Conservation (phyloP, 2,888 invertebrate genomes). For the Schizotus pectinicornis region DNA sequence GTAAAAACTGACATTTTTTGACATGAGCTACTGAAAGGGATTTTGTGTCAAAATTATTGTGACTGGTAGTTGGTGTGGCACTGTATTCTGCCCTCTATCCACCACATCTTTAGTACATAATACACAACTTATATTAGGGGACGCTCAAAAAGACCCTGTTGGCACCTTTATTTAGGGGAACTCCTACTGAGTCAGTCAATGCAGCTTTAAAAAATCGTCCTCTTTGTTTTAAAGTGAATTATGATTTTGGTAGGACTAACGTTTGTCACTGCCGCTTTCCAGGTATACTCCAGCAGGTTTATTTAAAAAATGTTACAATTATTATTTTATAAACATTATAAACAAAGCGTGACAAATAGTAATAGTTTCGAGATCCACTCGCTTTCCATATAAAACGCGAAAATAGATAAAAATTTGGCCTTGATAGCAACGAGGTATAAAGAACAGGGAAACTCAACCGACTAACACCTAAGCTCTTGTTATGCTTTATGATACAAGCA, state of each 20-base stretch:
- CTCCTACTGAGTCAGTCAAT: too few species aligned
- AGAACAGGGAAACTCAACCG: slow-evolving; percentile 4
- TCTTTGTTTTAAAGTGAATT: too few species aligned
- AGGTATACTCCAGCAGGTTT: neutral
- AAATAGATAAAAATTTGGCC: slow-evolving; percentile 16
- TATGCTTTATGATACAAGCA: slow-evolving; percentile 17
- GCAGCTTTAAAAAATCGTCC: too few species aligned
- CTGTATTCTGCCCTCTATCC: neutral
- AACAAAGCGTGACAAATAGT: slow-evolving; percentile 16
- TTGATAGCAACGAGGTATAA: slow-evolving; percentile 16
- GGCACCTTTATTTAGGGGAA: too few species aligned
- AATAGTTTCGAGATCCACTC: slow-evolving; percentile 23
- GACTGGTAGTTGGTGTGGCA: neutral
- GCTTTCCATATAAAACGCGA: slow-evolving; percentile 15
- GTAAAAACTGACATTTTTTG: too few species aligned
- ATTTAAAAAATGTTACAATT: slow-evolving; percentile 22
- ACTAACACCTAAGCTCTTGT: slow-evolving; percentile 12
- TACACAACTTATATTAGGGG: too few species aligned
- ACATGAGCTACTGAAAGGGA: neutral
- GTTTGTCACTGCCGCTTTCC: neutral
- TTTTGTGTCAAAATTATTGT: neutral
- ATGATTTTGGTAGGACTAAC: too few species aligned
- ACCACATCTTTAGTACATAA: too few species aligned
- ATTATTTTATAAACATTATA: slow-evolving; percentile 18
- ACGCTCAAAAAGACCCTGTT: too few species aligned